A percentile compares a stretch with the other conserved stretches of the same genome.
phyloP scores from a whole-genome alignment of 2,888 invertebrate species.

The Ennomos erosarius region DNA sequence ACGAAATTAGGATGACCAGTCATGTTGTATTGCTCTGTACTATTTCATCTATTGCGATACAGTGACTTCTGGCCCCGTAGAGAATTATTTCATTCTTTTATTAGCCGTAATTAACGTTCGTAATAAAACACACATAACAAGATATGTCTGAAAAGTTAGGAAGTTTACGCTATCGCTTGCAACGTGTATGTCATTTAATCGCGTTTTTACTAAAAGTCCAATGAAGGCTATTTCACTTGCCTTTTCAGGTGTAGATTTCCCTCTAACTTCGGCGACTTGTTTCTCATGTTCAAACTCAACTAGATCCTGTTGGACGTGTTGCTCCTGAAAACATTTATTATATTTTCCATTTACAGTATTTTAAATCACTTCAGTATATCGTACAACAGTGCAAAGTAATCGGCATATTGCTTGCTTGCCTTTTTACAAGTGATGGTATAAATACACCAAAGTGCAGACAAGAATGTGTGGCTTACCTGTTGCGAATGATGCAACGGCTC shows the following conservation, averaged over 20 bases:
- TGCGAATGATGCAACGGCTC: slow-evolving; percentile 86
- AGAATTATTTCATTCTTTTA: too few relatives aligned
- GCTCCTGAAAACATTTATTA: slow-evolving; percentile 80
- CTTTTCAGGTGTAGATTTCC: slow-evolving; percentile 94
- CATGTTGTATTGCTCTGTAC: too few relatives aligned
- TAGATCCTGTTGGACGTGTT: slow-evolving; percentile 89
- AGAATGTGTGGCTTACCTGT: slow-evolving; percentile 69
- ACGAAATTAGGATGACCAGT: too few relatives aligned
- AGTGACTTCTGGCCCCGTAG: too few relatives aligned
- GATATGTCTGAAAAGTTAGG: too few relatives aligned
- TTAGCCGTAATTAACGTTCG: too few relatives aligned
- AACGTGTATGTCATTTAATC: too few relatives aligned
- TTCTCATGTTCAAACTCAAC: slow-evolving; percentile 92
- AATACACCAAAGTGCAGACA: background rate
- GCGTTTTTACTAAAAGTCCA: background rate
- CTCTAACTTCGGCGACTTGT: slow-evolving; percentile 87
- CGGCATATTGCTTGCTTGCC: background rate
- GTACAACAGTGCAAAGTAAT: background rate
- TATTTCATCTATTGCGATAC: too few relatives aligned
- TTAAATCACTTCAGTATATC: background rate
- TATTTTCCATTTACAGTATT: background rate
- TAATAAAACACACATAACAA: too few relatives aligned
- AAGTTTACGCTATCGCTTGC: too few relatives aligned
- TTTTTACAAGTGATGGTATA: background rate
- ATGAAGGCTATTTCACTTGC: slow-evolving; percentile 63